A percentile compares a stretch with the other conserved stretches of the same genome.
These are phyloP conservation scores for Alaudala cheleensis DNA, from an alignment of 2,113 vertebrate species.

Conservation along the genomic window DNA sequence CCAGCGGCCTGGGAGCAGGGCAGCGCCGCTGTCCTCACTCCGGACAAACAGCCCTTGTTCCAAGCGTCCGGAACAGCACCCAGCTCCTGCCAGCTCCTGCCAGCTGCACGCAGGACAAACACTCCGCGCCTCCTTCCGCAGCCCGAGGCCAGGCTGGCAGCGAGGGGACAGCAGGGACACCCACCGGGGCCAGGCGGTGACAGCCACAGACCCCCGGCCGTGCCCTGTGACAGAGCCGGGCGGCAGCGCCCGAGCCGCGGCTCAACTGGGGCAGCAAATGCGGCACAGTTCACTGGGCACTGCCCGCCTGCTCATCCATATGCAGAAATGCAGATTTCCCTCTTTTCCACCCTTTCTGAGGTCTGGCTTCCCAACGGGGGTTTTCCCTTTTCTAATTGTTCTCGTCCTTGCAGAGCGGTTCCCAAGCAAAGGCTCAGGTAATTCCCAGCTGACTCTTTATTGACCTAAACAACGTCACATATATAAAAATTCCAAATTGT, in stretches of 20 bases:
- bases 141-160: background rate
- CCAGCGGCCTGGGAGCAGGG: background rate
- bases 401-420: background rate
- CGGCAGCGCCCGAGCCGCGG: background rate
- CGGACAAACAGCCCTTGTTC: background rate
- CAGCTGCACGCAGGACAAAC: background rate
- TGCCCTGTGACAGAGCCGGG: background rate
- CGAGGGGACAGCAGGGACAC: background rate
- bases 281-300: background rate
- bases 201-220: background rate
- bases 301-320: background rate
- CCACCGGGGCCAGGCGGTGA: rapidly evolving
- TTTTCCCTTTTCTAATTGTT: background rate
- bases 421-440: background rate
- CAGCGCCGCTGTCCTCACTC: background rate
- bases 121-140: background rate
- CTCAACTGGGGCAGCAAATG: background rate
- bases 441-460: background rate
- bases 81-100: background rate
- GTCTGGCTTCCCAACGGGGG: background rate
- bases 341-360: background rate
- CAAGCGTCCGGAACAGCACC: background rate
- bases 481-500: background rate
- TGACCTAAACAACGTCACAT: background rate
- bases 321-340: background rate